These are phyloP conservation scores for Actenoides hombroni DNA, from an alignment of 2,113 vertebrate genomes.

Conservation along the genomic window DNA sequence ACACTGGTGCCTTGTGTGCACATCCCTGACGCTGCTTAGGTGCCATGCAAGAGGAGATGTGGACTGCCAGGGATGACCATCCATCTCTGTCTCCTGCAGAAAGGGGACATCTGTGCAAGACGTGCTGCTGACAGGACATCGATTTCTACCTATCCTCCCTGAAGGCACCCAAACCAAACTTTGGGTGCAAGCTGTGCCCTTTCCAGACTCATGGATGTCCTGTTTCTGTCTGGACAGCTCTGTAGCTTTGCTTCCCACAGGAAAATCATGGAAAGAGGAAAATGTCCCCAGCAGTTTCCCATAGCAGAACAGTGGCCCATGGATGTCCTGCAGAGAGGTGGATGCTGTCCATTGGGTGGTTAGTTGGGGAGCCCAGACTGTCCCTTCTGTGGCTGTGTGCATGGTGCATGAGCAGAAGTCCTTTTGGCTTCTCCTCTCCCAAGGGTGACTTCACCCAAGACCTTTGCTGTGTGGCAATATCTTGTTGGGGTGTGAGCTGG, in stretches of 20 bases:
- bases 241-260: neutral
- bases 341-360: neutral
- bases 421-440: neutral
- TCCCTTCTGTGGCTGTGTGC: neutral
- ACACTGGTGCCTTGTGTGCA: neutral
- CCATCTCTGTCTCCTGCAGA: neutral
- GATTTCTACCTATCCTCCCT: neutral
- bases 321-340: neutral
- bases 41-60: neutral
- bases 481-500: accelerated
- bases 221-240: neutral
- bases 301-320: accelerated
- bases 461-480: neutral
- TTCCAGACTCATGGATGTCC: neutral
- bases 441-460: neutral
- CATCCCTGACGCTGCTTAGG: neutral
- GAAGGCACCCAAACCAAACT: neutral
- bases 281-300: neutral
- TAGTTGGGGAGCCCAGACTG: neutral
- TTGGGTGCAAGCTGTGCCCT: neutral
- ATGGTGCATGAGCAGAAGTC: neutral
- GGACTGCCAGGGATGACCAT: accelerated
- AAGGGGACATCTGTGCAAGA: neutral
- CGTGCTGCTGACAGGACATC: neutral
- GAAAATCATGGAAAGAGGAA: neutral